phyloP scores from a whole-genome alignment of 2,888 invertebrate genomes.

The Cabera pusaria region DNA sequence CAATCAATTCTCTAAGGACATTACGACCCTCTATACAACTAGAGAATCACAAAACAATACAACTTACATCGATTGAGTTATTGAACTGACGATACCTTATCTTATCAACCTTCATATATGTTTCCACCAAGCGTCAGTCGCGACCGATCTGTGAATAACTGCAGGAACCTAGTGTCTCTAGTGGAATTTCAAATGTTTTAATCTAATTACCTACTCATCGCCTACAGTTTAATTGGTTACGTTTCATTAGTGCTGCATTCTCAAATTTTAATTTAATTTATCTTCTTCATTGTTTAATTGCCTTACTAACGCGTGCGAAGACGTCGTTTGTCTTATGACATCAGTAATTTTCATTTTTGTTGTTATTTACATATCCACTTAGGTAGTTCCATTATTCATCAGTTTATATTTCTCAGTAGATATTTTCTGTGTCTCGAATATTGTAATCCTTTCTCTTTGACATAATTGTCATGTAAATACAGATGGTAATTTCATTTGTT shows the following conservation, averaged over 20 bases:
- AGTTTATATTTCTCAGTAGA: too few species aligned
- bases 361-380: conserved; percentile 34
- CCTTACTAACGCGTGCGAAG: conserved; percentile 44
- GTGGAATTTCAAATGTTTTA: conserved; percentile 21
- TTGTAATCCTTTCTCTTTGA: too few species aligned
- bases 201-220: conserved; percentile 18
- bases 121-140: conserved; percentile 51
- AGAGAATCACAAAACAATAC: conserved; percentile 37
- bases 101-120: conserved; percentile 67
- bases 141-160: conserved; percentile 36
- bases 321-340: conserved; percentile 43
- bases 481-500: conserved; percentile 1
- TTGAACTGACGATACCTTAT: conserved; percentile 65
- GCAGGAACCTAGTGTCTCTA: conserved; percentile 29
- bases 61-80: conserved; percentile 48
- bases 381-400: too few species aligned
- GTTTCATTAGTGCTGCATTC: conserved; percentile 36
- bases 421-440: too few species aligned
- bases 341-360: conserved; percentile 39
- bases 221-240: conserved; percentile 33
- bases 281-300: conserved; percentile 31
- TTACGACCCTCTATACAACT: conserved; percentile 32
- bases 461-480: too few species aligned
- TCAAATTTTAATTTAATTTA: conserved; percentile 32
- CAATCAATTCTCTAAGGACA: conserved; percentile 43